phyloP scores from a whole-genome alignment of 2,888 invertebrate species.

The Xestia xanthographa region DNA sequence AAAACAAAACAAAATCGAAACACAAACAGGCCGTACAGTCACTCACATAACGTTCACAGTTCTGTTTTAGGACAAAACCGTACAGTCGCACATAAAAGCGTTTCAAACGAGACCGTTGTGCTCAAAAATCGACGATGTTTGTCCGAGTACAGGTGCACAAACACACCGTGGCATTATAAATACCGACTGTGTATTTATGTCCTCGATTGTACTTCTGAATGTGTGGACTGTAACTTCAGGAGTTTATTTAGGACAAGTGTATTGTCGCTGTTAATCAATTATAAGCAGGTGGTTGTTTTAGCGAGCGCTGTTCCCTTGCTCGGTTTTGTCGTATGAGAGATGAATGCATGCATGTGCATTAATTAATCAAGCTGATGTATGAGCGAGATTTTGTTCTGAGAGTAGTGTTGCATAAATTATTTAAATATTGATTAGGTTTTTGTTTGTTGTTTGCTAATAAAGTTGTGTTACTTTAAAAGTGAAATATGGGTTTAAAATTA shows the following conservation, averaged over 20 bases:
- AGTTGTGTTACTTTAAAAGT: background rate
- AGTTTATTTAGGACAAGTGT: conserved; percentile 76
- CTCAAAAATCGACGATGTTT: conserved; percentile 70
- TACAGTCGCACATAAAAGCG: conserved; percentile 55
- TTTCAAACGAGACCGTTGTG: conserved; percentile 54
- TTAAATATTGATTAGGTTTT: conserved; percentile 21
- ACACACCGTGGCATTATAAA: conserved; percentile 72
- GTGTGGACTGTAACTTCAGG: conserved; percentile 63
- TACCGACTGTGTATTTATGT: conserved; percentile 68
- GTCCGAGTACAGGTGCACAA: conserved; percentile 76
- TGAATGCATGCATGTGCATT: conserved; percentile 49
- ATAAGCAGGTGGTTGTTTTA: conserved; percentile 57
- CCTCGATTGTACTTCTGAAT: conserved; percentile 59
- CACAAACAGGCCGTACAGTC: conserved; percentile 53
- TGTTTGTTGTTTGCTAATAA: background rate
- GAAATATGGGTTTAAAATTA: background rate
- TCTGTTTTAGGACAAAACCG: conserved; percentile 44
- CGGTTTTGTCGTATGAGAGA: conserved; percentile 32
- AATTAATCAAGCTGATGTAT: conserved; percentile 47
- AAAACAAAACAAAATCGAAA: conserved; percentile 54
- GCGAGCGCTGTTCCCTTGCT: conserved; percentile 37
- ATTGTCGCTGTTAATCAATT: conserved; percentile 66
- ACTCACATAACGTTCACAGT: conserved; percentile 49
- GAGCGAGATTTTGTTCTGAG: conserved; percentile 15
- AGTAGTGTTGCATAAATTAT: conserved; percentile 31